A percentile compares a stretch with the other conserved stretches of the same genome.
Conservation (phyloP, 2,797 vertebrate genomes). For the Gymnothorax reevesii region DNA sequence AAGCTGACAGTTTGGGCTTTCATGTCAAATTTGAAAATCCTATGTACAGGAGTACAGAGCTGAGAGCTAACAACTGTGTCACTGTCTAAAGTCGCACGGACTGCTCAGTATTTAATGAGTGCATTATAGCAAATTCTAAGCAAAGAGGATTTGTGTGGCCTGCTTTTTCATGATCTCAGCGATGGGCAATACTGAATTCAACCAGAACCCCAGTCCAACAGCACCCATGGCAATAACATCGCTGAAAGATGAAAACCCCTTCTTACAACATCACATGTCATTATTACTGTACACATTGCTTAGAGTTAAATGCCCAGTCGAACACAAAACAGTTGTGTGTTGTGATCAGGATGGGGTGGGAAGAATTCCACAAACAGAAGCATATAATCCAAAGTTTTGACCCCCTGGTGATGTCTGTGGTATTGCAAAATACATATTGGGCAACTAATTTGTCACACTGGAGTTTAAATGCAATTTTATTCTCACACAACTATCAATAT, state of each 20-base stretch:
- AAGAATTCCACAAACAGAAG: neutral
- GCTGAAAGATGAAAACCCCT: neutral
- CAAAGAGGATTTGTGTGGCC: neutral
- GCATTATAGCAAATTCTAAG: neutral
- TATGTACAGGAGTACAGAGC: too few species aligned
- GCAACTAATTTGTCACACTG: neutral
- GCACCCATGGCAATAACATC: neutral
- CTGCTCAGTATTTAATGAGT: neutral
- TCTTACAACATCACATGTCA: neutral
- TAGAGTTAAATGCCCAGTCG: neutral
- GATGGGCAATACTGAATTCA: neutral
- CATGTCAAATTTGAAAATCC: too few species aligned
- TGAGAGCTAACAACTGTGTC: too few species aligned
- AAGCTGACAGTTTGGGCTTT: too few species aligned
- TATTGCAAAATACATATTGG: neutral
- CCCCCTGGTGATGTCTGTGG: neutral
- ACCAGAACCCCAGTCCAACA: neutral
- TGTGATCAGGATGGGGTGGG: neutral
- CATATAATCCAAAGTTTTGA: neutral
- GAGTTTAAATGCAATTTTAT: neutral
- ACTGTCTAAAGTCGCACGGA: too few species aligned
- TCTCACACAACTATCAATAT: conserved; percentile 2
- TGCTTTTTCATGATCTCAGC: neutral
- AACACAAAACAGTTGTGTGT: neutral
- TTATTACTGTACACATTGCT: neutral